Percentiles rank a stretch among this genome's conserved stretches.
Evolutionary conservation across 1,140 invertebrate species (phyloP).

Genomic region (Campoletis sonorensis): DNA sequence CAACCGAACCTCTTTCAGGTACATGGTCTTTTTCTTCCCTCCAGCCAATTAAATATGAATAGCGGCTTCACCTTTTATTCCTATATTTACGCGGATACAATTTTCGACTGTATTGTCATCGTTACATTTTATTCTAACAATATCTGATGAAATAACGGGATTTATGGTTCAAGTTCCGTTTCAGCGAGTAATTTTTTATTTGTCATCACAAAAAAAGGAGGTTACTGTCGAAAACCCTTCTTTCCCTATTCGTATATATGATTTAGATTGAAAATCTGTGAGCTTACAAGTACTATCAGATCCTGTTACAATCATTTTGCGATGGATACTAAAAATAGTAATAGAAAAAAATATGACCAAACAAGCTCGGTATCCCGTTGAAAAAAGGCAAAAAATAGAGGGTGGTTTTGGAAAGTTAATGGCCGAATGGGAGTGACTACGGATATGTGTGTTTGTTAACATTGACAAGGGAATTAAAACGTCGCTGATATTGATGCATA

Average conservation of each 20-base stretch:
- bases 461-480: not conserved
- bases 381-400: not conserved
- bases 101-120: not conserved
- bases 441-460: not conserved
- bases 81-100: not conserved
- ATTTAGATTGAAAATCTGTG: not conserved
- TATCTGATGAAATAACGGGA: not conserved
- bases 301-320: not conserved
- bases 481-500: not conserved
- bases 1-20: not conserved
- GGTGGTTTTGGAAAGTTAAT: not conserved
- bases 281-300: too few relatives aligned
- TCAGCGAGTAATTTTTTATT: too few relatives aligned
- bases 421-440: not conserved
- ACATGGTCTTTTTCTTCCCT: not conserved
- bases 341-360: not conserved
- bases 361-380: too few relatives aligned
- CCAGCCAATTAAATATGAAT: not conserved
- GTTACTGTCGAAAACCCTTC: too few relatives aligned
- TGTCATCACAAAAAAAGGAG: too few relatives aligned
- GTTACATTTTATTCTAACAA: not conserved
- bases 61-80: not conserved
- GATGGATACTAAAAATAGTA: not conserved
- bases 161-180: too few relatives aligned
- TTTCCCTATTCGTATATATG: too few relatives aligned